Evolutionary conservation across 2,113 vertebrate genomes (phyloP), one percentile per base, ranked within the genome.

Genomic region (Bubo blakistoni): DNA sequence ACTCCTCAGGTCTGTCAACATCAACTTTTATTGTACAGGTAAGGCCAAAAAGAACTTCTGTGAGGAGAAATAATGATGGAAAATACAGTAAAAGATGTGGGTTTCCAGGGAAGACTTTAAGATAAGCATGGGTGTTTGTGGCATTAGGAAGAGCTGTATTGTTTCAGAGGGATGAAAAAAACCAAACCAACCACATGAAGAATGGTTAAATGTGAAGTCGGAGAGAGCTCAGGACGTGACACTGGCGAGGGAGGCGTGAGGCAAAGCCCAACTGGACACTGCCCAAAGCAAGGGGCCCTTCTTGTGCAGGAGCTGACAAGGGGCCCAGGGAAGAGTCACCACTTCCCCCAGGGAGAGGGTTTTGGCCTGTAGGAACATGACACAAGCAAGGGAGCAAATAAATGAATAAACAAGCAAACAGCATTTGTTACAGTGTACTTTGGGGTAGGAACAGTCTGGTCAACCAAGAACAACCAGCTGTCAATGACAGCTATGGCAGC

Each of bases 401-500:
- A 67, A 81, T 16, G 6, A 86, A 62, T 7, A 73, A 86, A 62
- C 16, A 84, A 90, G 27, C 46, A 88, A 55, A 20, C 25, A 76
- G 34, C 7, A 15, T 73, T 91, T 77, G 58, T 36, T 40, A 46
- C 11, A 83, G 71, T 7, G 40, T 25, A 36, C 47, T 79, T 5
- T 3, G 6, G 16, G 7, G 26, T 24, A 62, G 61, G 47, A 88
- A 88, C 47, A 76, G 32, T 11, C n/a, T 67, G 61, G 19, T 70
- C 78, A 79, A 79, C 32, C 83, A 92, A 77, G n/a, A 5, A 69
- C 46, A 70, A 88, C 38, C 72, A 59, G 76, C 22, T 59, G 1
- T 32, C 0, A 0, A 72, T 72, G 54, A 91, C 0, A 3, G 57
- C 42, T 51, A 38, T 2, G 27, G 66, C 62, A 71, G 52, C 0